Percentiles rank a stretch among this genome's conserved stretches.
phyloP scores from a whole-genome alignment of 2,888 invertebrate species.

The Cremastinae sp. region DNA sequence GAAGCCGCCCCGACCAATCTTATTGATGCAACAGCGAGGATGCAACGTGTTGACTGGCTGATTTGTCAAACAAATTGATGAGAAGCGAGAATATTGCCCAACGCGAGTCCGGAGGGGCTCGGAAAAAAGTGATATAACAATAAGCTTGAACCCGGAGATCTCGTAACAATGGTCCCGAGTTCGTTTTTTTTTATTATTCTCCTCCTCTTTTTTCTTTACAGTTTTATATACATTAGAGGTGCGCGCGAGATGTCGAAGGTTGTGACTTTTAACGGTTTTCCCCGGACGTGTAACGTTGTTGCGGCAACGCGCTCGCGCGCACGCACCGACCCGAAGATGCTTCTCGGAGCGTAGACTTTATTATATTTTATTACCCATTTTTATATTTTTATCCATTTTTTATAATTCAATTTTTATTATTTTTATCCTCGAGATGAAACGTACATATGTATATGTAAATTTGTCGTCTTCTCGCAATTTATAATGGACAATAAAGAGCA shows the following conservation, averaged over 20 bases:
- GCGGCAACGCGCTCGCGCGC: slow-evolving; percentile 24
- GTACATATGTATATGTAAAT: slow-evolving; percentile 1
- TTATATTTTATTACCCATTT: slow-evolving; percentile 39
- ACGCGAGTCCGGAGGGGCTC: background rate
- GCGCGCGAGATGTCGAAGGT: slow-evolving; percentile 64
- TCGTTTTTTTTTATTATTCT: slow-evolving; percentile 40
- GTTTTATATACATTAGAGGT: slow-evolving; percentile 45
- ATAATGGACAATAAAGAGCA: too few species aligned
- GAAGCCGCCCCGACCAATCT: background rate
- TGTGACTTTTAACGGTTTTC: slow-evolving; percentile 65
- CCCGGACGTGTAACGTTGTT: slow-evolving; percentile 56
- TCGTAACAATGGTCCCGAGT: slow-evolving; percentile 52
- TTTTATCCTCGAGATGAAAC: too few species aligned
- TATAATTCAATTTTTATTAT: too few species aligned
- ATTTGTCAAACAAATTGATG: slow-evolving; percentile 32
- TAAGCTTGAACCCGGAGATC: slow-evolving; percentile 7
- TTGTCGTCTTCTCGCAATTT: too few species aligned
- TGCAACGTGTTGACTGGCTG: background rate
- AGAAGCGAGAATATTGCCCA: slow-evolving; percentile 17
- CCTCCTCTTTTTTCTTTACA: slow-evolving; percentile 25
- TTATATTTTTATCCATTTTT: background rate
- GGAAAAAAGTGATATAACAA: too few species aligned
- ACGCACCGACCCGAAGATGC: slow-evolving; percentile 45
- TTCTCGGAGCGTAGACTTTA: slow-evolving; percentile 33
- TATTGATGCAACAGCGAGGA: background rate